Conservation (phyloP, 2,113 vertebrate genomes). For the Daboia siamensis region DNA sequence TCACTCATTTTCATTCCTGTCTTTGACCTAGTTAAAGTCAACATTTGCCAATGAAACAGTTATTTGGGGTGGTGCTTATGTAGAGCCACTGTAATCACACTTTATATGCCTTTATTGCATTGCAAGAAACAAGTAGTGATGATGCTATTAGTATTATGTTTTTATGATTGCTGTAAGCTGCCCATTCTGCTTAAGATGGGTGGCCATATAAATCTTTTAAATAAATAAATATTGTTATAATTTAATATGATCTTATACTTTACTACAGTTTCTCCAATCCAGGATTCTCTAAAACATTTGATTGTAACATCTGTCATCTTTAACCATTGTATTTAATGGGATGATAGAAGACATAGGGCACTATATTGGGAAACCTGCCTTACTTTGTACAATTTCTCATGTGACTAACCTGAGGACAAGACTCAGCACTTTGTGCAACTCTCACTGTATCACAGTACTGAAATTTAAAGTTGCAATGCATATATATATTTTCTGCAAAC, state of each 20-base stretch:
- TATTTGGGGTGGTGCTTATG: neutral
- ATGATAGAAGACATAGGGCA: neutral
- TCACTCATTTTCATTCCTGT: neutral
- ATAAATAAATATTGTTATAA: neutral
- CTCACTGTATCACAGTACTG: neutral
- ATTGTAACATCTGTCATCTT: neutral
- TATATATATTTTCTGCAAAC: neutral
- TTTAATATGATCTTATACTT: neutral
- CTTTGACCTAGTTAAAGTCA: neutral
- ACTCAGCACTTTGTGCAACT: neutral
- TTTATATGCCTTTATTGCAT: neutral
- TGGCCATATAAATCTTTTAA: neutral
- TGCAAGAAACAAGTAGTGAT: neutral
- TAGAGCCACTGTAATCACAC: neutral
- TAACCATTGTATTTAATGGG: neutral
- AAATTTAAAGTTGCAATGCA: neutral
- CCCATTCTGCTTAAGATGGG: neutral
- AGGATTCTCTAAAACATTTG: neutral
- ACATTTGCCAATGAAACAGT: neutral
- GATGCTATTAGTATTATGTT: neutral
- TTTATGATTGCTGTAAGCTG: neutral
- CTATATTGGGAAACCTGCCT: neutral
- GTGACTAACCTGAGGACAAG: neutral
- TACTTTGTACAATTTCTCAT: neutral
- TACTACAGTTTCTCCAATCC: neutral